Base-by-base conservation (phyloP, 1,140 invertebrate genomes). In the Hyles euphorbiae region DNA sequence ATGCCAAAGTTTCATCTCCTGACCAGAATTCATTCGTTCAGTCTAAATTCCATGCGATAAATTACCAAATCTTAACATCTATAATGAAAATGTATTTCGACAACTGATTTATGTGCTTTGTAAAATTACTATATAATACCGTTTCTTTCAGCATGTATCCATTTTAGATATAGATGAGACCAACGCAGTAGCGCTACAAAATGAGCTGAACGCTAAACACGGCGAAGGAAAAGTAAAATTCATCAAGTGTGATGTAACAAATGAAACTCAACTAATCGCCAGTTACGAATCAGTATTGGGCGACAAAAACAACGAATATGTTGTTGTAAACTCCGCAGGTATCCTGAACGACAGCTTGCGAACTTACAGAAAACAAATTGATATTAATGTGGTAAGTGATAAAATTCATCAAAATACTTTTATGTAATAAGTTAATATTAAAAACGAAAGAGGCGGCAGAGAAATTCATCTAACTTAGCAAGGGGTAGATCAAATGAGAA, bases 171-270 rank as follows among this genome's bases (percentile, higher is more conserved):
- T 75, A 34, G 52, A 65, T 32, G 60, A 70, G 32, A 54, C 61
- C 3, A 32, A 52, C 5, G 73, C 68, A 6, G 52, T 60, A n/a
- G 51, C 47, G 32, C 56, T 72, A 9, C 55, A 66, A 60, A 49
- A 64, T 2, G 64, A 72, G 45, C 12, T 76, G 5, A 62, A 57
- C 36, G 10, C 11, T 3, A 66, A 62, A 46, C 52, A 70, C 50
- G 59, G 81, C 70, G 63, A 69, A 46, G 51, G 65, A 43, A 72
- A 67, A 36, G 48, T 74, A 1, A 62, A 72, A 43, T 40, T 79
- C 48, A 60, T 88, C 10, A 85, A 90, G 63, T 94, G 93, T 72
- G 94, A 95, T 75, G 81, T 95, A 2, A 88, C 85, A 1, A 89
- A 92, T 8, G 88, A 92, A 53, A 79, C 87, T 0, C 89, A 93